phyloP scores from a whole-genome alignment of 1,140 invertebrate genomes.

The Ctenoplectra terminalis region DNA sequence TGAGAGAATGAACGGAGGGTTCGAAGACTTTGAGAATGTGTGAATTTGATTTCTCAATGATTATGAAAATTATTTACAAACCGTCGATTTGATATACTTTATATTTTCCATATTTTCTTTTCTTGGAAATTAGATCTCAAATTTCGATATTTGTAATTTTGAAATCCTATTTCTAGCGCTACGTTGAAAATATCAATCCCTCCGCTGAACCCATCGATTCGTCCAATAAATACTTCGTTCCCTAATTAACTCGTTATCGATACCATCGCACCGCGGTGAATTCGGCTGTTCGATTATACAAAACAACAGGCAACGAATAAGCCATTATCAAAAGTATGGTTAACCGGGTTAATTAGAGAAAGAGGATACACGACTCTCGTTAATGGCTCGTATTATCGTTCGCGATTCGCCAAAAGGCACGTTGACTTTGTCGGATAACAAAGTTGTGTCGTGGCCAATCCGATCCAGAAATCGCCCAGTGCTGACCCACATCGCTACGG shows the following conservation, averaged over 20 bases:
- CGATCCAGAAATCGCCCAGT: slow-evolving; percentile 70
- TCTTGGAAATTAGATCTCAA: no score
- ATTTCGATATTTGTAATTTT: no score
- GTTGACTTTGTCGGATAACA: slow-evolving; percentile 47
- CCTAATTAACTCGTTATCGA: not conserved
- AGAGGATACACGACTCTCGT: not conserved
- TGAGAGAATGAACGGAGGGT: not conserved
- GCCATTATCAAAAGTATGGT: not conserved
- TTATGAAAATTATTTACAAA: not conserved
- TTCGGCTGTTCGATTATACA: not conserved
- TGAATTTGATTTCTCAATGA: no score
- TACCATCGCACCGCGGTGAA: not conserved
- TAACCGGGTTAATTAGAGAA: slow-evolving; percentile 14
- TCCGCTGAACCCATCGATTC: not conserved
- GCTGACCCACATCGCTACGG: slow-evolving; percentile 75
- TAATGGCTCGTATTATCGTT: slow-evolving; percentile 46
- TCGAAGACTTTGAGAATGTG: no score
- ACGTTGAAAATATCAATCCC: not conserved
- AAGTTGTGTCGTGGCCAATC: slow-evolving; percentile 54
- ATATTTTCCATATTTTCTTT: no score
- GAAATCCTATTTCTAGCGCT: no score
- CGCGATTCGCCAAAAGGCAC: slow-evolving; percentile 27
- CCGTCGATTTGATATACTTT: not conserved
- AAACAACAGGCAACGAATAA: not conserved
- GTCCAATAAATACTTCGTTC: no score